Evolutionary conservation across 2,888 invertebrate species (phyloP).

Genomic region (Macaria notata): DNA sequence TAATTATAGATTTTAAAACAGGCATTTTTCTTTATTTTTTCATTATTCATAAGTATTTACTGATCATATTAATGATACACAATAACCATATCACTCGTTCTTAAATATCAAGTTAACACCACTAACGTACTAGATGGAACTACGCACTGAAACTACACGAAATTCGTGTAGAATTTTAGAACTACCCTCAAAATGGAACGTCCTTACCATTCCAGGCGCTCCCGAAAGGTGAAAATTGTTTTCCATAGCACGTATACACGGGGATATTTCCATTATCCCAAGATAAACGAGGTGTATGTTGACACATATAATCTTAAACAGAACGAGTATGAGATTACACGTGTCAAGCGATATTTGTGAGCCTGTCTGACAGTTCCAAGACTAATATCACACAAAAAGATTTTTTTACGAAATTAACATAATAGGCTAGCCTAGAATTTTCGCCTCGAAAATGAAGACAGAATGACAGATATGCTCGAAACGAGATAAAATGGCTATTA

Average conservation of each 20-base stretch:
- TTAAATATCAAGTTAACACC: no score
- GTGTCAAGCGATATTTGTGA: constrained; percentile 58
- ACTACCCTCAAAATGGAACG: neutral
- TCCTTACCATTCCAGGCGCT: constrained; percentile 29
- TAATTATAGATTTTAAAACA: no score
- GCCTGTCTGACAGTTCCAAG: constrained; percentile 31
- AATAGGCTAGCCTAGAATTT: no score
- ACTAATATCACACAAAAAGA: constrained; percentile 16
- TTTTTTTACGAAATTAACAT: no score
- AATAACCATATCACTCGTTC: no score
- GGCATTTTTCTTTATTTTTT: no score
- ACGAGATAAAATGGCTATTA: no score
- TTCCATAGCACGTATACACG: constrained; percentile 43
- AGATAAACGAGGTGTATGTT: constrained; percentile 66
- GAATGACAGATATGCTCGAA: no score
- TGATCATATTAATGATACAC: no score
- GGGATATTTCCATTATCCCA: constrained; percentile 60
- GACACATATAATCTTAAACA: constrained; percentile 70
- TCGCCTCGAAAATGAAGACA: no score
- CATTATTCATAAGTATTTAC: no score
- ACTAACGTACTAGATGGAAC: no score
- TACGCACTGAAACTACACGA: neutral
- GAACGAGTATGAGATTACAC: constrained; percentile 65
- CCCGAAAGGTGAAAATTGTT: constrained; percentile 45
- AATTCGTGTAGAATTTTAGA: constrained; percentile 1